Conservation (phyloP, 1,140 invertebrate genomes). For the Drosophila bipectinata region DNA sequence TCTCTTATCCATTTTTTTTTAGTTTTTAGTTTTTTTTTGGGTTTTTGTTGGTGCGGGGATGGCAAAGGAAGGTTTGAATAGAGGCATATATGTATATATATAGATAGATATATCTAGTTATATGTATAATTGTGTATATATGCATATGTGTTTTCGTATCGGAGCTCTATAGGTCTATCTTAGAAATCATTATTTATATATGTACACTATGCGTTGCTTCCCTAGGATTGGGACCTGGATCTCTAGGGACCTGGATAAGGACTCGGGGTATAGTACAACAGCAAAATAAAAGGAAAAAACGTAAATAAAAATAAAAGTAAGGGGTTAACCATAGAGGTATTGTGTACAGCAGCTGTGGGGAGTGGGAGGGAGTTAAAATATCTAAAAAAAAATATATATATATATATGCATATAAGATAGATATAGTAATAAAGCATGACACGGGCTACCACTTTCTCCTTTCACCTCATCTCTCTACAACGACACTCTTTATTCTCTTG, state of each 20-base stretch:
- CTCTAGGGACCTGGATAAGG: no score
- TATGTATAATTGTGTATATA: slow-evolving; percentile 16
- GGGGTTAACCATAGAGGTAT: no score
- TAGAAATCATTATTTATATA: slow-evolving; percentile 45
- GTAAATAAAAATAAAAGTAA: neutral
- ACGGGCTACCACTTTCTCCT: slow-evolving; percentile 3
- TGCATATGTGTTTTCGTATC: slow-evolving; percentile 7
- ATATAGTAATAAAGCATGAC: slow-evolving; percentile 21
- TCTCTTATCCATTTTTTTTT: neutral
- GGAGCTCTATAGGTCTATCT: slow-evolving; percentile 25
- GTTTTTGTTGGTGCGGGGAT: neutral
- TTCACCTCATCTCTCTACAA: slow-evolving; percentile 5
- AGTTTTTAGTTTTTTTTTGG: neutral
- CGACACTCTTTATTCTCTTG: neutral
- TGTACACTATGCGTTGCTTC: slow-evolving; percentile 33
- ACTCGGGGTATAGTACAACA: slow-evolving; percentile 9
- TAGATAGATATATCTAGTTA: slow-evolving; percentile 15
- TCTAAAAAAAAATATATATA: neutral
- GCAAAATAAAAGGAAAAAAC: slow-evolving; percentile 16
- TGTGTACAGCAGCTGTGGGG: slow-evolving; percentile 15
- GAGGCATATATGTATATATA: slow-evolving; percentile 13
- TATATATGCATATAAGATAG: neutral
- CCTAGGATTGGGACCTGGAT: slow-evolving; percentile 1
- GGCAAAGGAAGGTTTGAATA: slow-evolving; percentile 16
- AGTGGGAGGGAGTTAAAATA: neutral